Percentiles rank a stretch among this genome's conserved stretches.
Conservation (phyloP, 2,797 vertebrate genomes). For the Saxicola maurus region DNA sequence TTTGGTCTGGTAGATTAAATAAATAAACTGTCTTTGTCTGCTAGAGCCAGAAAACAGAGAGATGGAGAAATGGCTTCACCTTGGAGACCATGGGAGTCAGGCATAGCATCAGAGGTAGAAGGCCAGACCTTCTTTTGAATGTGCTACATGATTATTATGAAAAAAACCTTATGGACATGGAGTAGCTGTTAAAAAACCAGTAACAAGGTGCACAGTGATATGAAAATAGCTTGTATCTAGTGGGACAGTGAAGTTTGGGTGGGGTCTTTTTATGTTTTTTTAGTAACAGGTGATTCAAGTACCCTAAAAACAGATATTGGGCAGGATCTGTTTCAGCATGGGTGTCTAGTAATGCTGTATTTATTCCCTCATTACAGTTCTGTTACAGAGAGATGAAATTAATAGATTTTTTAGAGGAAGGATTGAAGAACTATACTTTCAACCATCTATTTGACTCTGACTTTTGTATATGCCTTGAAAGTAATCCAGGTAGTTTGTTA, state of each 20-base stretch:
- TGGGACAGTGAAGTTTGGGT: not conserved
- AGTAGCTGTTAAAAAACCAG: not conserved
- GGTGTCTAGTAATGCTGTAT: not conserved
- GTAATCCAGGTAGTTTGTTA: not conserved
- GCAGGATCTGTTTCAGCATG: not conserved
- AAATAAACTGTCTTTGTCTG: not conserved
- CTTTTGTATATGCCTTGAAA: not conserved
- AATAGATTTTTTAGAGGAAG: not conserved
- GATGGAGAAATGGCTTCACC: not conserved
- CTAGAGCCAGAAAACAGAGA: not conserved
- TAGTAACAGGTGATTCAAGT: not conserved
- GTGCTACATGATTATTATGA: not conserved
- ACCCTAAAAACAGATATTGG: not conserved
- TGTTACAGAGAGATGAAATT: not conserved
- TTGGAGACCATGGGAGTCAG: not conserved
- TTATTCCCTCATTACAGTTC: not conserved
- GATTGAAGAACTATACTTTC: not conserved
- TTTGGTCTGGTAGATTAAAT: not conserved
- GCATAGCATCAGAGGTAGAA: not conserved
- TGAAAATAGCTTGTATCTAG: not conserved
- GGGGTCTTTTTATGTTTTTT: not conserved
- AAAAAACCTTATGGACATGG: not conserved
- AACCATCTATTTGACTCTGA: not conserved
- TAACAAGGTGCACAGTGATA: not conserved
- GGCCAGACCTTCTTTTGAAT: not conserved